Conservation (phyloP, 2,113 vertebrate species). For the Lagopus muta region DNA sequence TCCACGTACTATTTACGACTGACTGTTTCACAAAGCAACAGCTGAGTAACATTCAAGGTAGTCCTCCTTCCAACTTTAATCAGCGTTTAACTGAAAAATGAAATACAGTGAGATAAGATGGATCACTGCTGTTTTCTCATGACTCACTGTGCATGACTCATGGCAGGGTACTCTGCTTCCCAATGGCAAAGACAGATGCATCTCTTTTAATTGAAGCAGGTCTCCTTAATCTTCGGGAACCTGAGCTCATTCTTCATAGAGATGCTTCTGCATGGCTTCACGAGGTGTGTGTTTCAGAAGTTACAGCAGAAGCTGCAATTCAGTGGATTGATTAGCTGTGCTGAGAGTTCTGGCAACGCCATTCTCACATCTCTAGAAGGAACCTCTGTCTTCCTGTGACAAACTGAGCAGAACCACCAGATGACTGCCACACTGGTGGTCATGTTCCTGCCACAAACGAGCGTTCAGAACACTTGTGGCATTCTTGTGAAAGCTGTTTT, state of each 20-base stretch:
- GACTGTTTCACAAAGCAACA: background rate
- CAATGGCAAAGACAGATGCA: constrained; percentile 48
- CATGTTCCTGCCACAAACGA: background rate
- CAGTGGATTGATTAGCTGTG: background rate
- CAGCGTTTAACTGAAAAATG: background rate
- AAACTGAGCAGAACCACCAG: background rate
- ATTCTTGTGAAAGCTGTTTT: background rate
- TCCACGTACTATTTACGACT: background rate
- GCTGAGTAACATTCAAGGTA: background rate
- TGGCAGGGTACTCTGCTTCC: constrained; percentile 33
- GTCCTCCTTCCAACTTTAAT: background rate
- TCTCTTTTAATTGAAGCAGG: constrained; percentile 52
- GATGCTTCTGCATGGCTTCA: background rate
- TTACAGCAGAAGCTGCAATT: background rate
- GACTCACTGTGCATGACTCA: constrained; percentile 11
- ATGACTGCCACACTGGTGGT: background rate
- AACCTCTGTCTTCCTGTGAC: background rate
- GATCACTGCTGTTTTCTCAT: constrained; percentile 31
- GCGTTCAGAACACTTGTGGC: background rate
- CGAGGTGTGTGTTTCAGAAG: background rate
- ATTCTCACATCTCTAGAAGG: background rate
- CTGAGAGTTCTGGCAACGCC: background rate
- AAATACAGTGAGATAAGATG: background rate
- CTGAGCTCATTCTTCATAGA: constrained; percentile 10
- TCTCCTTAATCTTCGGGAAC: constrained; percentile 4